Percentiles rank a stretch among this genome's conserved stretches.
phyloP scores from a whole-genome alignment of 2,888 invertebrate genomes.

The Cancer borealis region DNA sequence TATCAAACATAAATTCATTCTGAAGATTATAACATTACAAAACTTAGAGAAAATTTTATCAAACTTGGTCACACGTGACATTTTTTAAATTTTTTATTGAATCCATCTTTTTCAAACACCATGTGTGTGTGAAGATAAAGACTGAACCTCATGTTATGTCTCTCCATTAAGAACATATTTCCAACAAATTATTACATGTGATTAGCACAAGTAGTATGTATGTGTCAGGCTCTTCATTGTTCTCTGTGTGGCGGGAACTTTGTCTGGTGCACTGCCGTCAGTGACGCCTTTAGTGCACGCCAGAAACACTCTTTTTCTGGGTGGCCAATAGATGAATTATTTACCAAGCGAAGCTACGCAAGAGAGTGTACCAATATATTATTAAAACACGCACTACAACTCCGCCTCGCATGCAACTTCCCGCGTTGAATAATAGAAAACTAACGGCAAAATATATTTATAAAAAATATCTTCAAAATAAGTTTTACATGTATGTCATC shows the following conservation, averaged over 20 bases:
- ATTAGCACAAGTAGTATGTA: background rate
- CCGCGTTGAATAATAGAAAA: background rate
- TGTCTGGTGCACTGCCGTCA: background rate
- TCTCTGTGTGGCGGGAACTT: background rate
- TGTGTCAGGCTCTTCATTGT: background rate
- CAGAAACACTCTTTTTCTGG: background rate
- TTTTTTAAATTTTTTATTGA: background rate
- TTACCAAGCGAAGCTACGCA: background rate
- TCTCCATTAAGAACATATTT: background rate
- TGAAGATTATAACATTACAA: background rate
- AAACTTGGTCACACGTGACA: background rate
- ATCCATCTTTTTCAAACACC: background rate
- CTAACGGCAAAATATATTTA: background rate
- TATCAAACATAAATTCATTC: conserved; percentile 4
- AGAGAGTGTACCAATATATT: background rate
- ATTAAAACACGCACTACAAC: background rate
- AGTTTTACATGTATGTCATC: background rate
- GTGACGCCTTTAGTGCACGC: background rate
- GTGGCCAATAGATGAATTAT: conserved; percentile 29
- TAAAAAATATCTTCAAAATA: background rate
- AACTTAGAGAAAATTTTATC: background rate
- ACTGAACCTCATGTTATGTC: background rate
- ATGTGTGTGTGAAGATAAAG: background rate
- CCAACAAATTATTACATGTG: background rate
- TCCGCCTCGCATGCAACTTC: background rate